These are phyloP conservation scores for Carcinoscorpius rotundicauda DNA, from an alignment of 1,140 invertebrate species.

Conservation along the genomic window DNA sequence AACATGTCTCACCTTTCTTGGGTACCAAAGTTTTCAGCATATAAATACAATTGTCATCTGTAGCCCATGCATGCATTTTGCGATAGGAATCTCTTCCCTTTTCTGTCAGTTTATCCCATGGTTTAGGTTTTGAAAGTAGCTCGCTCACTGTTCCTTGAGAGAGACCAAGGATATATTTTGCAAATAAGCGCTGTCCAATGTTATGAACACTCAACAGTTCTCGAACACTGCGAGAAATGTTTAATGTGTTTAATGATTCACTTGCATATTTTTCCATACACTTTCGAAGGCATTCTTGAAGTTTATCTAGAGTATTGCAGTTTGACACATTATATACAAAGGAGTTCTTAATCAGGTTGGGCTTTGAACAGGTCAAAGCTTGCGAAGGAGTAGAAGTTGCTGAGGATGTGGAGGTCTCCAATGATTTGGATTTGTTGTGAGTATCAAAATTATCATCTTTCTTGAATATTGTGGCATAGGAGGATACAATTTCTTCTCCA, in stretches of 20 bases:
- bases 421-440: neutral
- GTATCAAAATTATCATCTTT: neutral
- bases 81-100: conserved; percentile 97
- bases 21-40: conserved; percentile 94
- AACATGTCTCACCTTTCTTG: conserved; percentile 70
- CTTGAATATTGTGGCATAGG: too few relatives aligned
- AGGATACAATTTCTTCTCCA: too few relatives aligned
- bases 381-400: neutral
- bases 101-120: conserved; percentile 98
- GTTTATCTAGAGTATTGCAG: conserved; percentile 43
- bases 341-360: conserved; percentile 22
- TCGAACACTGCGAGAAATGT: conserved; percentile 68
- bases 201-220: conserved; percentile 96
- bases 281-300: conserved; percentile 83
- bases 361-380: neutral
- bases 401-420: neutral
- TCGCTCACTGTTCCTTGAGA: conserved; percentile 97
- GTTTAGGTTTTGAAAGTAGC: conserved; percentile 95
- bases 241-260: conserved; percentile 83
- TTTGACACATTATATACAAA: conserved; percentile 43
- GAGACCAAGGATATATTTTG: conserved; percentile 93
- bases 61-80: conserved; percentile 99
- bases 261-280: conserved; percentile 90
- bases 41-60: conserved; percentile 90
- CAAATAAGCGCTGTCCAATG: conserved; percentile 95